Conservation (phyloP, 2,888 invertebrate species). For the Polyommatus iphigenia region DNA sequence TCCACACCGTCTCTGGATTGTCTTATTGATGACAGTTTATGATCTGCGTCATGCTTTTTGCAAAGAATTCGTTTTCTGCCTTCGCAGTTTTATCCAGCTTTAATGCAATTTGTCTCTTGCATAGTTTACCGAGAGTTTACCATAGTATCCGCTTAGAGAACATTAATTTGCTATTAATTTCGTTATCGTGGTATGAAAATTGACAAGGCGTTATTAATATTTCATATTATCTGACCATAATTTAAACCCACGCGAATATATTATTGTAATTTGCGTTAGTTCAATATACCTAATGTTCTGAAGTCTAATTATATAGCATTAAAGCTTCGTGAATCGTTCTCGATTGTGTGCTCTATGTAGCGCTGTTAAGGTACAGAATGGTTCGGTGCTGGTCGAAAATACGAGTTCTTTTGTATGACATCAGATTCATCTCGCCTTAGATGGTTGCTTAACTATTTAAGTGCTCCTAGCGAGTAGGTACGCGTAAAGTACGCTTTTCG, state of each 20-base stretch:
- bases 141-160: background rate
- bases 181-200: constrained; percentile 40
- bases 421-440: constrained; percentile 72
- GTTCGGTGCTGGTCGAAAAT: background rate
- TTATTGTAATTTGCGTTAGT: constrained; percentile 69
- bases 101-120: constrained; percentile 32
- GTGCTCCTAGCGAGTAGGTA: constrained; percentile 16
- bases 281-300: constrained; percentile 60
- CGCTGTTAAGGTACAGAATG: constrained; percentile 1
- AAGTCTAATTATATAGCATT: constrained; percentile 57
- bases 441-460: constrained; percentile 54
- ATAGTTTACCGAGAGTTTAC: background rate
- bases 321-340: constrained; percentile 27
- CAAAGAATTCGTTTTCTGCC: background rate
- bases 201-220: constrained; percentile 29
- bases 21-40: background rate
- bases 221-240: constrained; percentile 53
- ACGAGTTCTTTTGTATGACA: constrained; percentile 58
- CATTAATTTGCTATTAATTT: constrained; percentile 16
- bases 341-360: constrained; percentile 35
- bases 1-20: background rate
- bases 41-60: constrained; percentile 42
- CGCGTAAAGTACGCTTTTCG: background rate
- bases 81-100: background rate
- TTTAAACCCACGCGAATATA: constrained; percentile 65